Base-by-base conservation (phyloP, 2,888 invertebrate genomes). In the Odontocolon sp. region DNA sequence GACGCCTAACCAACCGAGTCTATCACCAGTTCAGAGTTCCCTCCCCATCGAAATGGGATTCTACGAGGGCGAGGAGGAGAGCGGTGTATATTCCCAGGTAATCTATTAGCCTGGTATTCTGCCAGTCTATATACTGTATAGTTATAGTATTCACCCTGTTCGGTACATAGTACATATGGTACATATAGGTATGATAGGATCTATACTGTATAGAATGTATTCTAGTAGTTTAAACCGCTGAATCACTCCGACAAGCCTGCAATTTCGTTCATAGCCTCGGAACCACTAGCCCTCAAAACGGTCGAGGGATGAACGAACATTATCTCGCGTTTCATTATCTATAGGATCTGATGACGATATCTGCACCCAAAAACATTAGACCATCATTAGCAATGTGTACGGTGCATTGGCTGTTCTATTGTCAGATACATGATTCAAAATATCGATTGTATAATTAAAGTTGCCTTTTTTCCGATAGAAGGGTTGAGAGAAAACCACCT, bases 51-150 rank as follows among this genome's bases (percentile, higher is more conserved):
- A 47, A 61, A 54, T 52, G 31, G 54, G 38, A 56, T 42, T 52
- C 59, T 14, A 36, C 28, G 68, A 14, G 63, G 42, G 40, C 18
- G 42, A 21, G 28, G 38, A 69, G 50, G 69, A 40, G 54, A 64
- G 21, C 31, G 23, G 42, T 36, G 18, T 59, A 57, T 64, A 63
- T 70, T 52, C 64, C 57, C 38, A 42, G 63, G 64, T 75, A 66
- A 75, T 75, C 70, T 70, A 75, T 70, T 75, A 66, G 64, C 42
- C 33, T 36, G 42, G 64, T 64, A 70, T 70, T 59, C 70, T 31
- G 28, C 57, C 28, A 33, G 64, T 54, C 50, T 52, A 45, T 38
- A 57, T 69, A 31, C 54, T 23, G 50, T 23, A 11, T 8, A 63
- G 54, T 21, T n/a, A 33, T 45, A 6, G 50, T 18, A 50, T 23